These are phyloP conservation scores for Meandrina meandrites DNA, from an alignment of 92 coral and sea anemone species.

Conservation along the genomic window DNA sequence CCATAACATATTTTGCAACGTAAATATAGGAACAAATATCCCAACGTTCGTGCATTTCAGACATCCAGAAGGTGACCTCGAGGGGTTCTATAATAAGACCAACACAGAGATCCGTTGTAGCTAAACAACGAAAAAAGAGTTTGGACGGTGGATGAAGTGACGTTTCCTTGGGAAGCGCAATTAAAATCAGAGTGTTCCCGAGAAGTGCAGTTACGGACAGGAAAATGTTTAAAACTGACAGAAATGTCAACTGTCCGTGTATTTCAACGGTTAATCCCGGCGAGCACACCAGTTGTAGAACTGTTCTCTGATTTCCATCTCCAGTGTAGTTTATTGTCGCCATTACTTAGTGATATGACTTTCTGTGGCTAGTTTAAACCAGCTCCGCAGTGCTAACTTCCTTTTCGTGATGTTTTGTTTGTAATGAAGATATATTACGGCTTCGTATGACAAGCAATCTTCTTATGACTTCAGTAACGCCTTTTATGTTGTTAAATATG, in stretches of 20 bases:
- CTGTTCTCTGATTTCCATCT: not conserved
- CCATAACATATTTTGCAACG: not conserved
- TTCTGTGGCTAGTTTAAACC: no score
- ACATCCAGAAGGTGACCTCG: not conserved
- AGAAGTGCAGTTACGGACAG: slow-evolving; percentile 16
- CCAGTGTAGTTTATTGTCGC: not conserved
- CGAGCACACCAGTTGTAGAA: slow-evolving; percentile 11
- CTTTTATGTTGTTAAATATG: no score
- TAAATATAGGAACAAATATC: not conserved
- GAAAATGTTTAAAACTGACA: not conserved
- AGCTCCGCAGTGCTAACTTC: no score
- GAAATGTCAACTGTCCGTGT: slow-evolving; percentile 4
- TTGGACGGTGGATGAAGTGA: slow-evolving; percentile 25
- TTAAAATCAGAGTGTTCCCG: slow-evolving; percentile 21
- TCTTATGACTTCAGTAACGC: no score
- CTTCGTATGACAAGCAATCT: no score
- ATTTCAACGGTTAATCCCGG: not conserved
- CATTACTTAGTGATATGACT: not conserved
- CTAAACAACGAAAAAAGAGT: slow-evolving; percentile 14
- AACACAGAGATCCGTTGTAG: slow-evolving; percentile 35
- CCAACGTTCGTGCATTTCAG: not conserved
- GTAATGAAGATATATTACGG: no score
- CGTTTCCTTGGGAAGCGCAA: slow-evolving; percentile 19
- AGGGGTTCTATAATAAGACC: slow-evolving; percentile 15
- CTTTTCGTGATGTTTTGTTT: no score